These are phyloP conservation scores for Littorina saxatilis DNA, from an alignment of 1,140 invertebrate species.

Conservation along the genomic window DNA sequence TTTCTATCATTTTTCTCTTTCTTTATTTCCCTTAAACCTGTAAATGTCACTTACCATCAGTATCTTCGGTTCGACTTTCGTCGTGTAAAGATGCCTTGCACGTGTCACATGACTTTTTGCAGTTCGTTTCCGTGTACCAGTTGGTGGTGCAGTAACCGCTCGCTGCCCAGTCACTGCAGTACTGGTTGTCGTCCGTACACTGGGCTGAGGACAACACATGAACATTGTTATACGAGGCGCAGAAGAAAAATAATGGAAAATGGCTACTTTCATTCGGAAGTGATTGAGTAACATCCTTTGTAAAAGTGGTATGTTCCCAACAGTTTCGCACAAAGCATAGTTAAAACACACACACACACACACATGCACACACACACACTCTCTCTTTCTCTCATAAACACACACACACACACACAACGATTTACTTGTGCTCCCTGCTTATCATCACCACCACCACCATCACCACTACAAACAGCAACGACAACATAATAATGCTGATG, in stretches of 20 bases:
- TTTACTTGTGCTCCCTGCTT: too few relatives aligned
- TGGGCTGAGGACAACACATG: not conserved
- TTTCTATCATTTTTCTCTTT: too few relatives aligned
- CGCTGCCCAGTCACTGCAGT: not conserved
- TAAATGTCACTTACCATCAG: too few relatives aligned
- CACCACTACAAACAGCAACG: too few relatives aligned
- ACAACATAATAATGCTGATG: not conserved
- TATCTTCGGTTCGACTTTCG: too few relatives aligned
- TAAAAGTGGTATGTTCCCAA: too few relatives aligned
- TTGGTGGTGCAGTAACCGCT: constrained; percentile 15
- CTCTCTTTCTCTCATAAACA: too few relatives aligned
- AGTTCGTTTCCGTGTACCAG: constrained; percentile 5
- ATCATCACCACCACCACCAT: not conserved
- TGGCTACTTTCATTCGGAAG: not conserved
- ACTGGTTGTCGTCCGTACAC: not conserved
- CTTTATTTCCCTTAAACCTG: too few relatives aligned
- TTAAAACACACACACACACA: not conserved
- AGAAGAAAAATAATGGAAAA: not conserved
- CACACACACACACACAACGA: too few relatives aligned
- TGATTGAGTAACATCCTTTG: too few relatives aligned
- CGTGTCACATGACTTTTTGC: constrained; percentile 8
- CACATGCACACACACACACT: not conserved
- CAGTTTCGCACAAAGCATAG: too few relatives aligned
- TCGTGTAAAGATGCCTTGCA: not conserved
- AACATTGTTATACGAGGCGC: not conserved